Percentiles rank a stretch among this genome's conserved stretches.
These are phyloP conservation scores for Hyla sarda DNA, from an alignment of 2,113 vertebrate species.

Conservation along the genomic window DNA sequence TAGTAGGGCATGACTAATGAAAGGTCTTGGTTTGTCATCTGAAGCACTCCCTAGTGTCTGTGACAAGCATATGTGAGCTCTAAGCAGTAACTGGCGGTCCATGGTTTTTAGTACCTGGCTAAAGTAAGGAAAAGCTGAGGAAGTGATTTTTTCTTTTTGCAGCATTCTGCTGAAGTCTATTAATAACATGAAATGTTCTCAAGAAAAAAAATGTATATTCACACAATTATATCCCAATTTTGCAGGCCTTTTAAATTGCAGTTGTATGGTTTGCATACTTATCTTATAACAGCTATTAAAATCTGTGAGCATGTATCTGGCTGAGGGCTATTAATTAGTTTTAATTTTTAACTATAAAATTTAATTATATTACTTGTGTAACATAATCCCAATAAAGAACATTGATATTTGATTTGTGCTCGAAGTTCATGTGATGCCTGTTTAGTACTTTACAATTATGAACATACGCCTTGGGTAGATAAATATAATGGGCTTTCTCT, in stretches of 20 bases:
- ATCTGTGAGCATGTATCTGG: constrained; percentile 32
- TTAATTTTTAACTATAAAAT: constrained; percentile 46
- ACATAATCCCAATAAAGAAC: constrained; percentile 43
- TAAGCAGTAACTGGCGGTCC: neutral
- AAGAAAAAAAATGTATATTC: constrained; percentile 1
- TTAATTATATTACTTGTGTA: constrained; percentile 36
- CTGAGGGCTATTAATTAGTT: constrained; percentile 51
- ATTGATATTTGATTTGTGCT: constrained; percentile 46
- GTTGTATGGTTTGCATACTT: constrained; percentile 25
- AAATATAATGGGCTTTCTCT: constrained; percentile 33
- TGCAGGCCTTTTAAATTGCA: constrained; percentile 12
- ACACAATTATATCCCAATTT: constrained; percentile 11
- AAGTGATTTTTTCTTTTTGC: neutral
- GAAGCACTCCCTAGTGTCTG: neutral
- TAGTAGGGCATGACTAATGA: constrained; percentile 9
- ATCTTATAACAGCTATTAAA: constrained; percentile 35
- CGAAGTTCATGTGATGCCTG: constrained; percentile 12
- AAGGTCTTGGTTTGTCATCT: constrained; percentile 15
- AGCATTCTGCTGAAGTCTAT: neutral
- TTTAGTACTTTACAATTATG: constrained; percentile 42
- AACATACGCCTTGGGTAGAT: constrained; percentile 2
- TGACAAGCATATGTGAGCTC: constrained; percentile 5
- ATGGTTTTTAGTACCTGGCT: neutral
- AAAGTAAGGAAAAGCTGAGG: constrained; percentile 11
- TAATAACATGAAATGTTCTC: constrained; percentile 11